Percentiles rank a stretch among this genome's conserved stretches.
These are phyloP conservation scores for Prunella himalayana DNA, from an alignment of 2,113 vertebrate genomes.

Conservation along the genomic window DNA sequence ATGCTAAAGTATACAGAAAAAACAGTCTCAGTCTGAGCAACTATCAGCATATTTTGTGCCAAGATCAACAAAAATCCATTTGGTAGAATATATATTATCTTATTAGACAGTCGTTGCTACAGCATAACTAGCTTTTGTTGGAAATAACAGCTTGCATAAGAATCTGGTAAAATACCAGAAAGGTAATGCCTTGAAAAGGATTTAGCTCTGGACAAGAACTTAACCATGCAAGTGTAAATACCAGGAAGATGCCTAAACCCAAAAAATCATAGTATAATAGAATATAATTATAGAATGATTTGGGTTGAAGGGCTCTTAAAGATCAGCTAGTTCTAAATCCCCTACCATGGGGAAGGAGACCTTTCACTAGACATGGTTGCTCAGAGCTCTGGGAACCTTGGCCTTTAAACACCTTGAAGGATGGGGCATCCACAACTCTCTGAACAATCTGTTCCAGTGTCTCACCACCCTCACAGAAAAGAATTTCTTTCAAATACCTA, in stretches of 20 bases:
- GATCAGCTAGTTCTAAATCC: neutral
- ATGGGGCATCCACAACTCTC: neutral
- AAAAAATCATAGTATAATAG: neutral
- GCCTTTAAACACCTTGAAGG: neutral
- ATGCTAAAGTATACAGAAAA: neutral
- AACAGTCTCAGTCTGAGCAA: neutral
- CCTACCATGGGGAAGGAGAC: neutral
- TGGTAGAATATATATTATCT: neutral
- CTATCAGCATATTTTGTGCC: slow-evolving; percentile 50
- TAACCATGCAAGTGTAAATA: neutral
- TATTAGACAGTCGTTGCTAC: neutral
- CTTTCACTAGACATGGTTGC: neutral
- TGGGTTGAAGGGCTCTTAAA: neutral
- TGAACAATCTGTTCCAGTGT: neutral
- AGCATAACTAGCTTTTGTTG: neutral
- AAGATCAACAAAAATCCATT: slow-evolving; percentile 47
- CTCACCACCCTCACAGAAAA: neutral
- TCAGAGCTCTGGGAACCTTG: neutral
- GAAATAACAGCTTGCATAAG: neutral
- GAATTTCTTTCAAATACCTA: neutral
- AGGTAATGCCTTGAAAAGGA: neutral
- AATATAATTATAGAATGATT: neutral
- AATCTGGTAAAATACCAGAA: neutral
- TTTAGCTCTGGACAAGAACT: neutral
- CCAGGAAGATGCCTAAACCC: neutral